A percentile compares a stretch with the other conserved stretches of the same genome.
These are phyloP conservation scores for Aramus guarauna DNA, from an alignment of 2,113 vertebrate genomes.

Conservation along the genomic window DNA sequence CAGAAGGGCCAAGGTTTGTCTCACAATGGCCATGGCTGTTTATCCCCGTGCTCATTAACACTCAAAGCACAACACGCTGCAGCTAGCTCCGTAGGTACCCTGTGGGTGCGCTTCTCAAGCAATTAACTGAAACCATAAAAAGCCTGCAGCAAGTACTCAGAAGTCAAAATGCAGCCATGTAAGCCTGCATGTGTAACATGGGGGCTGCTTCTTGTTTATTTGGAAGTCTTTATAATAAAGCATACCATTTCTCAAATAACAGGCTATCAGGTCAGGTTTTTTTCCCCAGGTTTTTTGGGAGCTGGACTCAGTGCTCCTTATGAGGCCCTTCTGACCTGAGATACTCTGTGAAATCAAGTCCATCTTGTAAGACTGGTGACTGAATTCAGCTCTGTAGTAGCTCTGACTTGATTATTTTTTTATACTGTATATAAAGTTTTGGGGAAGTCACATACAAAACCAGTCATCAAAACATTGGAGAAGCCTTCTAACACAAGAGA, in stretches of 20 bases:
- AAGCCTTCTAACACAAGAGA: not conserved
- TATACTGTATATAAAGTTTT: not conserved
- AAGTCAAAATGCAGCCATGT: not conserved
- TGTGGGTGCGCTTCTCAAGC: not conserved
- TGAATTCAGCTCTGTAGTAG: not conserved
- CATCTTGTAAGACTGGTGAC: not conserved
- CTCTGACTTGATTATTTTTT: not conserved
- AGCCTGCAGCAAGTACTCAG: not conserved
- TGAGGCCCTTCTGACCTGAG: not conserved
- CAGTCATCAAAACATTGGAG: not conserved
- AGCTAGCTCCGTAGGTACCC: not conserved
- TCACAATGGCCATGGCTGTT: rapidly evolving
- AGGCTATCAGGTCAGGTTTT: not conserved
- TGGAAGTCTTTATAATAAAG: not conserved
- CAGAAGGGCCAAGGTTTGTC: not conserved
- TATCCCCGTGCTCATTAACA: not conserved
- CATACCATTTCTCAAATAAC: not conserved
- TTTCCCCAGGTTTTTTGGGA: not conserved
- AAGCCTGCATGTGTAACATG: not conserved
- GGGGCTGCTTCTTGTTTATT: not conserved
- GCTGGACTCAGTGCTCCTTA: not conserved
- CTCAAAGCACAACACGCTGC: not conserved
- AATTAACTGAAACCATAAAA: not conserved
- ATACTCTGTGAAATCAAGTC: not conserved
- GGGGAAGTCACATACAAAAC: not conserved